These are phyloP conservation scores for Kryptolebias ocellatus DNA, from an alignment of 2,797 vertebrate genomes.

Conservation along the genomic window DNA sequence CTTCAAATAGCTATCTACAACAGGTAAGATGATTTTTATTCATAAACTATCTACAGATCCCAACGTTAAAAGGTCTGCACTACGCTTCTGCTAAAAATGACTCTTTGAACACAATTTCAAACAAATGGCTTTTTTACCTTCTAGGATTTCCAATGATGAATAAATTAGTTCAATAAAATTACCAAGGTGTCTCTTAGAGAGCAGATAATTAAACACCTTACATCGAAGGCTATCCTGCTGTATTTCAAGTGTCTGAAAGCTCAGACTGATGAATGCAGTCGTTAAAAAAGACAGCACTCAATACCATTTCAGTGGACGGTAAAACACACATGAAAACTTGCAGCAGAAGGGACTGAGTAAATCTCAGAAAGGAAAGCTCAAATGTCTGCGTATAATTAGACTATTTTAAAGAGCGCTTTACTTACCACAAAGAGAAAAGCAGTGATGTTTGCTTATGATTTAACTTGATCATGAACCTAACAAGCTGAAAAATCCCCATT, in stretches of 20 bases:
- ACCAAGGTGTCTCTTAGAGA: constrained; percentile 52
- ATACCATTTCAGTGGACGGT: constrained; percentile 36
- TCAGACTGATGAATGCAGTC: constrained; percentile 58
- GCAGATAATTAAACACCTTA: constrained; percentile 74
- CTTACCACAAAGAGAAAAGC: constrained; percentile 2
- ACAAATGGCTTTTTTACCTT: constrained; percentile 66
- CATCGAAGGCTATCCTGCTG: constrained; percentile 42
- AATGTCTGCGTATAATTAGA: not conserved
- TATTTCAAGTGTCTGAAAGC: constrained; percentile 61
- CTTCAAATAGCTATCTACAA: too few relatives aligned
- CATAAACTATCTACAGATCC: too few relatives aligned
- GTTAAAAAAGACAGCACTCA: constrained; percentile 62
- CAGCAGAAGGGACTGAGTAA: constrained; percentile 5
- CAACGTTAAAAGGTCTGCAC: not conserved
- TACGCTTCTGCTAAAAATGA: constrained; percentile 64
- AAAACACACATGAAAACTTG: constrained; percentile 36
- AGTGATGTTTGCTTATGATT: constrained; percentile 24
- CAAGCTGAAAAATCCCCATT: constrained; percentile 29
- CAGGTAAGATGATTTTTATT: too few relatives aligned
- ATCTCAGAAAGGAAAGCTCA: not conserved
- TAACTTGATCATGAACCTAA: constrained; percentile 23
- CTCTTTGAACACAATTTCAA: constrained; percentile 70
- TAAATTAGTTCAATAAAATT: constrained; percentile 72
- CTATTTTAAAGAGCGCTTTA: constrained; percentile 5
- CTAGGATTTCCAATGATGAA: constrained; percentile 64